Percentiles rank a stretch among this genome's conserved stretches.
These are phyloP conservation scores for Lasioglossum baleicum DNA, from an alignment of 1,140 invertebrate genomes.

Conservation along the genomic window DNA sequence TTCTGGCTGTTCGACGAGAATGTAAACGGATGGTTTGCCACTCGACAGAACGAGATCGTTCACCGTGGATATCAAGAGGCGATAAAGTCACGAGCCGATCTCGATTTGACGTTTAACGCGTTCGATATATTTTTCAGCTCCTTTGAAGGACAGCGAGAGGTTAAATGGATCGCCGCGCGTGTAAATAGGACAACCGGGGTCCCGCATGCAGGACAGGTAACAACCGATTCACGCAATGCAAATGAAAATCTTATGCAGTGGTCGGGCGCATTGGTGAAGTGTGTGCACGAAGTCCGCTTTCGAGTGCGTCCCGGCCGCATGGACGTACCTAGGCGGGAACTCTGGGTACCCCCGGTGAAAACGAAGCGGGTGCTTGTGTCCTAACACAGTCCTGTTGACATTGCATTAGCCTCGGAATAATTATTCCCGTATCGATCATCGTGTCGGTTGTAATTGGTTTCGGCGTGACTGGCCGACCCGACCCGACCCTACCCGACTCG, in stretches of 20 bases:
- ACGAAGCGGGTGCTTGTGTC: slow-evolving; percentile 43
- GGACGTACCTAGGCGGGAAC: slow-evolving; percentile 46
- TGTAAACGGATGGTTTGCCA: neutral
- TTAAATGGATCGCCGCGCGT: slow-evolving; percentile 13
- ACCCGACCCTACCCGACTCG: too few species aligned
- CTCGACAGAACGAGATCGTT: neutral
- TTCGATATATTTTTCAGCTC: slow-evolving; percentile 8
- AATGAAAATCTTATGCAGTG: slow-evolving; percentile 60
- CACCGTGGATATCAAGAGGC: neutral
- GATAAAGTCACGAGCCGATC: slow-evolving; percentile 2
- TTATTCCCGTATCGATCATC: slow-evolving; percentile 69
- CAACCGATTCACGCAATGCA: slow-evolving; percentile 48
- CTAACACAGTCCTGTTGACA: slow-evolving; percentile 55
- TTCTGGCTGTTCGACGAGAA: too few species aligned
- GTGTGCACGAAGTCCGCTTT: slow-evolving; percentile 26
- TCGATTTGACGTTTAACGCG: neutral
- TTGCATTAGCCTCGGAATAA: slow-evolving; percentile 66
- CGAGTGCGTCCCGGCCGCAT: slow-evolving; percentile 8
- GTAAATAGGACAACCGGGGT: neutral
- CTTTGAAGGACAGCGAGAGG: neutral
- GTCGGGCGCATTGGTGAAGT: neutral
- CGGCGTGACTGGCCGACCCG: slow-evolving; percentile 45
- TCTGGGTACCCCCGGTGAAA: slow-evolving; percentile 27
- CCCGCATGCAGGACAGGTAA: neutral
- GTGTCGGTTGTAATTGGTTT: slow-evolving; percentile 59